Evolutionary conservation across 2,113 vertebrate species (phyloP), one percentile per base, ranked within the genome.

Genomic region (Alexandromys fortis): DNA sequence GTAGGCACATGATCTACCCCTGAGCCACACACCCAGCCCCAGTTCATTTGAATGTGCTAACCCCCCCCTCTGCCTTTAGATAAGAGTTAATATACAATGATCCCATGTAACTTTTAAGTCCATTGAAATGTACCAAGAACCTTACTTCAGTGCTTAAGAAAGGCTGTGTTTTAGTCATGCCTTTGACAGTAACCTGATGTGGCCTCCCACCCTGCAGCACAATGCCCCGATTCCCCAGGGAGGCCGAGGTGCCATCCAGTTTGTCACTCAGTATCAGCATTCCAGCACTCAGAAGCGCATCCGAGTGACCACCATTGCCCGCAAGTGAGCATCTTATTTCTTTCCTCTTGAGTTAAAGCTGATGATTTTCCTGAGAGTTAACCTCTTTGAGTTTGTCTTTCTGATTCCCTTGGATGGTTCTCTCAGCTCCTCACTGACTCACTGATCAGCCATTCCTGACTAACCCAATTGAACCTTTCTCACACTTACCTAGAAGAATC

Each of bases 211-310:
- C 96, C 98, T 98, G 93, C 97, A 99, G 99, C 99, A 99, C 98
- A 99, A 99, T 0, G 98, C 99, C 55, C 99, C 99, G 0, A 98
- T 99, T 87, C 99, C 99, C 24, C 99, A 99, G 97, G 99, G 99
- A 30, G 99, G 99, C 92, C 98, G 99, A 98, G 99, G 99, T 0
- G 99, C 99, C 9, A 94, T 99, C 97, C 99, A 99, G 98, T 99
- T 99, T 97, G 99, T 99, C 90, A 99, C 99, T 3, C 99, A 99
- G 61, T 99, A 99, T 96, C 99, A 99, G 93, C 99, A 99, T 96
- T 99, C 99, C 94, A 99, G 98, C 97, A 99, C 98, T 0, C 99
- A 99, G 98, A 99, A 97, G 92, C 99, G 99, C 87, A 99, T 99
- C 94, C 99, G 99, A 5, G 99, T 99, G 94, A 99, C 99, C 90